These are phyloP conservation scores for Dunckerocampus dactyliophorus DNA, from an alignment of 2,113 vertebrate species.

Conservation along the genomic window DNA sequence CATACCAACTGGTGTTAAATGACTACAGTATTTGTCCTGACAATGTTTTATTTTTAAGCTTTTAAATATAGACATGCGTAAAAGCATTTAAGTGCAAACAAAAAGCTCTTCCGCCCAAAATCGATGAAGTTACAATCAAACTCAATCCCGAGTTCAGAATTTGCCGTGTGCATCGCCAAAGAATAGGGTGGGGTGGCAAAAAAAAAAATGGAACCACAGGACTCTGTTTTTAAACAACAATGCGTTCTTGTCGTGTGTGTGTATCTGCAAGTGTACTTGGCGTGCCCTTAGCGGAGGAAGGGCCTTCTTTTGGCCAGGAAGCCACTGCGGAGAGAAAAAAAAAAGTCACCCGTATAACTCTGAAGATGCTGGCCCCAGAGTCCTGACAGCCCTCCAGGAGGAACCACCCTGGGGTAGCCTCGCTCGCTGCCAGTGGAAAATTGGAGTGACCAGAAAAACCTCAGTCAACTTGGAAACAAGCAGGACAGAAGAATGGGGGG, in stretches of 20 bases:
- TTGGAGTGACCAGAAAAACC: conserved; percentile 80
- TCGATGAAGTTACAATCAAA: conserved; percentile 1
- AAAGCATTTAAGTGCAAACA: no score
- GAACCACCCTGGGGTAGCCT: conserved; percentile 80
- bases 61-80: no score
- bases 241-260: conserved; percentile 16
- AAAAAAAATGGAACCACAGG: conserved; percentile 15
- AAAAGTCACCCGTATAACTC: conserved; percentile 61
- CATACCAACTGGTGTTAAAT: no score
- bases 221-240: conserved; percentile 15
- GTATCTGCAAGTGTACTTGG: conserved; percentile 8
- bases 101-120: no score
- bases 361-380: conserved; percentile 64
- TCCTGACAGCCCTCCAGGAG: conserved; percentile 72
- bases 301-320: conserved; percentile 33
- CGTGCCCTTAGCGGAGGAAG: conserved; percentile 24
- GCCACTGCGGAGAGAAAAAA: conserved; percentile 32
- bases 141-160: conserved; percentile 7
- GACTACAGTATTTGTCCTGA: no score
- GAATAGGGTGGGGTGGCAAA: neutral
- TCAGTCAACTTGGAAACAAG: conserved; percentile 77
- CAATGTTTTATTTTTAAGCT: no score
- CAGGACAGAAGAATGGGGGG: conserved; percentile 68
- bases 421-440: conserved; percentile 78
- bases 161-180: neutral